These are phyloP conservation scores for Propithecus deckenii DNA, from an alignment of 2,797 vertebrate species.

Conservation along the genomic window DNA sequence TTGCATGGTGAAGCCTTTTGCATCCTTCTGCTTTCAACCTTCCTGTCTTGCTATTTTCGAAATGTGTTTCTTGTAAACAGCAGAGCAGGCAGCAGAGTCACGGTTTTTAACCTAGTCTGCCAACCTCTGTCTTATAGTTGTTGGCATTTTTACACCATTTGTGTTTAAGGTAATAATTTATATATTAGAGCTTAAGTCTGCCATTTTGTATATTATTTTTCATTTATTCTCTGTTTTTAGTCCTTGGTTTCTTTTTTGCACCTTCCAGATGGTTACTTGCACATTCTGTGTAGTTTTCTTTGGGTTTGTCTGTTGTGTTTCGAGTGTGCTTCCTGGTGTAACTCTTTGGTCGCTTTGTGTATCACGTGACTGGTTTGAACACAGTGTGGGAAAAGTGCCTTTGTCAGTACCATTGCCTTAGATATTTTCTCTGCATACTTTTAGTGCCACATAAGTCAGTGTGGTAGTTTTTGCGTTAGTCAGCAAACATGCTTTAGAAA, in stretches of 20 bases:
- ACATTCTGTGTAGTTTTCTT: background rate
- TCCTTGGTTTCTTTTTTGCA: background rate
- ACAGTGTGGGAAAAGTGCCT: background rate
- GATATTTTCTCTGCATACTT: background rate
- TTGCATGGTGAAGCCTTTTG: background rate
- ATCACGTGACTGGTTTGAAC: background rate
- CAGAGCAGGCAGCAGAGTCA: background rate
- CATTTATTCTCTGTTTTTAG: background rate
- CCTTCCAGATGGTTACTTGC: background rate
- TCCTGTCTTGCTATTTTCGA: background rate
- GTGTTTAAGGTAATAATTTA: background rate
- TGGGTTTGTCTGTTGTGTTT: background rate
- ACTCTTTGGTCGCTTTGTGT: background rate
- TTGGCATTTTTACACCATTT: no score
- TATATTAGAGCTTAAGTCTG: background rate
- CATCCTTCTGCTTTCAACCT: background rate
- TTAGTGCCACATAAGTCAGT: background rate
- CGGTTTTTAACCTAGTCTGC: background rate
- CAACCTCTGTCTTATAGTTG: background rate
- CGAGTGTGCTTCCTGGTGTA: background rate
- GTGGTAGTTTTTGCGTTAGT: background rate
- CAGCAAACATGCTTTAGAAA: background rate
- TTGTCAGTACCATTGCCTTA: background rate
- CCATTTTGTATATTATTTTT: background rate
- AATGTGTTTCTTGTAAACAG: background rate